A percentile compares a stretch with the other conserved stretches of the same genome.
phyloP scores from a whole-genome alignment of 2,888 invertebrate species.

The Rhyacophila evoluta region DNA sequence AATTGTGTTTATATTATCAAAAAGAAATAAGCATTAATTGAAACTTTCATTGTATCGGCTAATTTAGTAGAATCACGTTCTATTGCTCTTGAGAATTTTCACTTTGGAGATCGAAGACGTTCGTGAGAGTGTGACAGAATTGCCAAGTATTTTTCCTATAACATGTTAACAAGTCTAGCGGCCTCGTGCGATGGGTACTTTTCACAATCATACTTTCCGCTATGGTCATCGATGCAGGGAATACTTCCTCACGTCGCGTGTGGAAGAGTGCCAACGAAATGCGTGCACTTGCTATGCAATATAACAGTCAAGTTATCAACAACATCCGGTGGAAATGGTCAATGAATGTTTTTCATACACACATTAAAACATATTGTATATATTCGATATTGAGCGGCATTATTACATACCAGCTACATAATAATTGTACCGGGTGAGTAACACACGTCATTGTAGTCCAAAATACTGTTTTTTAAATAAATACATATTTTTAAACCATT shows the following conservation, averaged over 20 bases:
- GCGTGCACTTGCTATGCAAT: not conserved
- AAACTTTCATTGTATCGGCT: not conserved
- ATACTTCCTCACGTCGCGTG: not conserved
- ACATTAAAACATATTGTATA: too few relatives aligned
- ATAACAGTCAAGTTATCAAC: not conserved
- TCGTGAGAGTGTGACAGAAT: not conserved
- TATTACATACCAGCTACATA: too few relatives aligned
- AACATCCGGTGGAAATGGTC: not conserved
- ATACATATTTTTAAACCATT: too few relatives aligned
- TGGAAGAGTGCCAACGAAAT: not conserved
- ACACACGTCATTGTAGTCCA: too few relatives aligned
- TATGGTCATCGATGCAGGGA: not conserved
- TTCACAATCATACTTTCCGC: not conserved
- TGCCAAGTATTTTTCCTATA: not conserved
- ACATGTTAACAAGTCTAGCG: not conserved
- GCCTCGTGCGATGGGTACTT: not conserved
- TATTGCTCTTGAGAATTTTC: not conserved
- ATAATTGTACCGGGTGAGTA: too few relatives aligned
- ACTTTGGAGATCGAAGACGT: slow-evolving; percentile 18
- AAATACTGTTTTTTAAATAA: too few relatives aligned
- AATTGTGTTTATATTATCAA: too few relatives aligned
- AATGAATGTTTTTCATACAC: too few relatives aligned
- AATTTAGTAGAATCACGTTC: not conserved
- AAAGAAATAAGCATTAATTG: not conserved
- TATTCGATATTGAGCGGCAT: too few relatives aligned